A percentile compares a stretch with the other conserved stretches of the same genome.
phyloP scores from a whole-genome alignment of 2,797 vertebrate species.

The Muscicapa striata region DNA sequence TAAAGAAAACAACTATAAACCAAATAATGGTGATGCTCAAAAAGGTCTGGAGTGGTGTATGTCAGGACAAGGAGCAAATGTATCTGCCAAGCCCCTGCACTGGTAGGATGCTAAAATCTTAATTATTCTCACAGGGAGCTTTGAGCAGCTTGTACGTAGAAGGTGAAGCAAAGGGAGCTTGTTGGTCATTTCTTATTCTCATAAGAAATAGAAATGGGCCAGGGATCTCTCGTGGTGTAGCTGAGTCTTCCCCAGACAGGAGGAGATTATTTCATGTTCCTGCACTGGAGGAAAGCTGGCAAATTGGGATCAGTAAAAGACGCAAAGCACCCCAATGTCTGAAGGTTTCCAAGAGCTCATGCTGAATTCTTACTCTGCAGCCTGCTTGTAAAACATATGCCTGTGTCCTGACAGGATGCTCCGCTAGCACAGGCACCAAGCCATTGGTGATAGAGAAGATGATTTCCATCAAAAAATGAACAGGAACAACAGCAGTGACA shows the following conservation, averaged over 20 bases:
- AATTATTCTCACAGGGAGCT: background rate
- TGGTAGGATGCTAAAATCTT: background rate
- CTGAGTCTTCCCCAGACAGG: background rate
- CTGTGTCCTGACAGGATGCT: background rate
- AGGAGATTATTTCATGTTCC: background rate
- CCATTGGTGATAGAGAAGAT: background rate
- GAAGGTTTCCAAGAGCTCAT: background rate
- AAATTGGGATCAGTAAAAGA: background rate
- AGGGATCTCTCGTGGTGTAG: background rate
- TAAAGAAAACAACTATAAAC: slow-evolving; percentile 6
- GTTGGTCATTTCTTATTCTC: background rate
- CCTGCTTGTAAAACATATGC: background rate
- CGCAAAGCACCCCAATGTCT: background rate
- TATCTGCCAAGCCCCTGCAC: background rate
- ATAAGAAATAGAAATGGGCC: background rate
- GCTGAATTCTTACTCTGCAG: background rate
- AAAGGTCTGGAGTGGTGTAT: background rate
- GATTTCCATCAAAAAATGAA: background rate
- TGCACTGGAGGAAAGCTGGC: background rate
- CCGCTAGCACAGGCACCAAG: background rate
- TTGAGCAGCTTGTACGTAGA: background rate
- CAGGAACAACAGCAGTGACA: background rate
- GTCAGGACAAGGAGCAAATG: background rate
- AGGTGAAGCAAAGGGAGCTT: background rate
- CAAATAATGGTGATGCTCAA: background rate